Evolutionary conservation across 2,888 invertebrate species (phyloP).

Genomic region (Mythimna ferrago): DNA sequence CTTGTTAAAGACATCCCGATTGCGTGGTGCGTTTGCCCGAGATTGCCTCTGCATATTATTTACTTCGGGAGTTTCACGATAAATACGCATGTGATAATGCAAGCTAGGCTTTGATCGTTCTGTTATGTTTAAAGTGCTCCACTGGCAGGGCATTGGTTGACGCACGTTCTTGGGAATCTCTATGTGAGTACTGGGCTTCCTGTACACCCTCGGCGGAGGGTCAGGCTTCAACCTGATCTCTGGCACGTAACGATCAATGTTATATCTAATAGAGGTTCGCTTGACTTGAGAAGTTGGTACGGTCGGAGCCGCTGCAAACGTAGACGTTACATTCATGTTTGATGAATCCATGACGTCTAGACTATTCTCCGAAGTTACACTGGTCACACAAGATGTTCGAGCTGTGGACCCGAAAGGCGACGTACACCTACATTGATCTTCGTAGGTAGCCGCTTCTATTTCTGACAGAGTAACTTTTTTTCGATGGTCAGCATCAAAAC

Average conservation of each 20-base stretch:
- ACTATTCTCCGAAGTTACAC: constrained; percentile 90
- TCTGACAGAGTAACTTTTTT: constrained; percentile 89
- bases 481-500: constrained; percentile 76
- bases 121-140: constrained; percentile 88
- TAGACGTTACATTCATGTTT: constrained; percentile 88
- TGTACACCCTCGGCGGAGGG: constrained; percentile 86
- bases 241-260: constrained; percentile 85
- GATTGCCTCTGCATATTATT: constrained; percentile 75
- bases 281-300: constrained; percentile 87
- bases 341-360: constrained; percentile 90
- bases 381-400: constrained; percentile 91
- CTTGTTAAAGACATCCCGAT: constrained; percentile 79
- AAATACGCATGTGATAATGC: constrained; percentile 89
- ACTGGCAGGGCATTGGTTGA: constrained; percentile 82
- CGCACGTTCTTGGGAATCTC: constrained; percentile 88
- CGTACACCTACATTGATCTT: constrained; percentile 93
- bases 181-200: constrained; percentile 86
- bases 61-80: constrained; percentile 79
- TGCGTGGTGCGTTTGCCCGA: constrained; percentile 78
- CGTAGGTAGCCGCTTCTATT: constrained; percentile 91
- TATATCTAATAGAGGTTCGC: constrained; percentile 87
- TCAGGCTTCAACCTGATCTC: constrained; percentile 85
- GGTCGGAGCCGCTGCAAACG: constrained; percentile 85
- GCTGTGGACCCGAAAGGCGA: constrained; percentile 94
- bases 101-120: constrained; percentile 87